Evolutionary conservation across 2,888 invertebrate species (phyloP).

Genomic region (Scelioninae gen. 1): DNA sequence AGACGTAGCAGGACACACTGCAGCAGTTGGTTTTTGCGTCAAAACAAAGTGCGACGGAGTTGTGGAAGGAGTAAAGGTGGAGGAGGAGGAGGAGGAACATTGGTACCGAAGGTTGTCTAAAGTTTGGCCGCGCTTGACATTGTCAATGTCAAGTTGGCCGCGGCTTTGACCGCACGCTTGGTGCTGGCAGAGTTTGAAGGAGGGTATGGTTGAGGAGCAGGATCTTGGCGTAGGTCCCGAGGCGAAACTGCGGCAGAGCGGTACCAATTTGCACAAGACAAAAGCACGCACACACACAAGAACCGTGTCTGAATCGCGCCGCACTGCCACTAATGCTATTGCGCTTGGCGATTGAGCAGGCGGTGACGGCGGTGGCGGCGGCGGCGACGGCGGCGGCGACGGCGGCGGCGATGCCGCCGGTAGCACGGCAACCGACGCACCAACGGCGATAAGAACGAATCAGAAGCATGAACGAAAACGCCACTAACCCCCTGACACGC

Average conservation of each 20-base stretch:
- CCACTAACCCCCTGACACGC: slow-evolving; percentile 33
- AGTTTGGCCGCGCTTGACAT: background rate
- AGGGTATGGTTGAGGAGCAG: no score
- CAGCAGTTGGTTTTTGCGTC: slow-evolving; percentile 25
- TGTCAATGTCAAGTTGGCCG: background rate
- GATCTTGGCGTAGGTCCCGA: no score
- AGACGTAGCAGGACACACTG: slow-evolving; percentile 15
- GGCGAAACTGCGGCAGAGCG: slow-evolving; percentile 2
- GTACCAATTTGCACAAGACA: background rate
- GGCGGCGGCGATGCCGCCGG: slow-evolving; percentile 61
- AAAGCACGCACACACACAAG: slow-evolving; percentile 36
- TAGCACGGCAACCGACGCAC: slow-evolving; percentile 66
- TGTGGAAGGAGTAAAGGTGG: slow-evolving; percentile 4
- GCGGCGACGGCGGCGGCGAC: slow-evolving; percentile 58
- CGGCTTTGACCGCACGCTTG: background rate
- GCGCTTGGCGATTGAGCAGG: slow-evolving; percentile 66
- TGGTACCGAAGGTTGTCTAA: slow-evolving; percentile 14
- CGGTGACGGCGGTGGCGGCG: slow-evolving; percentile 64
- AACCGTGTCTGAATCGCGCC: slow-evolving; percentile 59
- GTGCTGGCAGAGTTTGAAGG: no score
- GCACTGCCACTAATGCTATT: slow-evolving; percentile 67
- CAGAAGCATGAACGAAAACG: slow-evolving; percentile 44
- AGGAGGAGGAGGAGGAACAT: slow-evolving; percentile 18
- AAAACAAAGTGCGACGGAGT: slow-evolving; percentile 38
- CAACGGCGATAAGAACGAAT: slow-evolving; percentile 62